A percentile compares a stretch with the other conserved stretches of the same genome.
These are phyloP conservation scores for Catostomus latipinnis DNA, from an alignment of 2,797 vertebrate species.

Conservation along the genomic window DNA sequence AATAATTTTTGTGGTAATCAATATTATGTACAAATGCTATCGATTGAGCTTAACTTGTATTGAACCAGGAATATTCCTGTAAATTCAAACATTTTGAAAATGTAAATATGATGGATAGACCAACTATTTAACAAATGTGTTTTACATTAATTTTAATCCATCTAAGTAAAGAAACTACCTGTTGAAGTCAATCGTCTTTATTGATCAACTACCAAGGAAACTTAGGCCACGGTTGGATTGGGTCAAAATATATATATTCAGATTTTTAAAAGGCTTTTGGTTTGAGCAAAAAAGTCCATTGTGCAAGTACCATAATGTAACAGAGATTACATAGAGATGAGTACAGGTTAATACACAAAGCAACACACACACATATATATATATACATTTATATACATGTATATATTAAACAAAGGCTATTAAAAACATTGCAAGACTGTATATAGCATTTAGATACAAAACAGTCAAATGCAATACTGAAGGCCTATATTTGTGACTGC, in stretches of 20 bases:
- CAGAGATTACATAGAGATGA: conserved; percentile 51
- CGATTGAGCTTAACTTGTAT: too few species aligned
- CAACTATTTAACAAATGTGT: background rate
- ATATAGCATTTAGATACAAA: conserved; percentile 84
- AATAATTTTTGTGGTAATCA: too few species aligned
- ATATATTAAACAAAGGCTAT: conserved; percentile 70
- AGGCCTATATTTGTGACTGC: conserved; percentile 66
- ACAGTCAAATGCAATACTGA: conserved; percentile 80
- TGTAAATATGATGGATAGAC: background rate
- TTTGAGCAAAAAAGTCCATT: conserved; percentile 58
- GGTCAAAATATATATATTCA: conserved; percentile 49
- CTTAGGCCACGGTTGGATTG: conserved; percentile 46
- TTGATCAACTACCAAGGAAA: conserved; percentile 49
- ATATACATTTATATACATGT: conserved; percentile 49
- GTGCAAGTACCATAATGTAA: conserved; percentile 60
- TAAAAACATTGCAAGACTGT: conserved; percentile 75
- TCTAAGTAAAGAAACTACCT: background rate
- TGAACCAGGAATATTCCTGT: too few species aligned
- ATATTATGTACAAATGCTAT: too few species aligned
- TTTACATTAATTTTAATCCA: background rate
- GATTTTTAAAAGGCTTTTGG: conserved; percentile 63
- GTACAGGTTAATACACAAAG: conserved; percentile 76
- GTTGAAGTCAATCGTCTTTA: conserved; percentile 24
- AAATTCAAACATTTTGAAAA: too few species aligned
- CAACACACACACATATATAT: conserved; percentile 66